Evolutionary conservation across 37 sponge, comb jelly and placozoan species (phyloP).

Genomic region (Cliona cf. orientalis): DNA sequence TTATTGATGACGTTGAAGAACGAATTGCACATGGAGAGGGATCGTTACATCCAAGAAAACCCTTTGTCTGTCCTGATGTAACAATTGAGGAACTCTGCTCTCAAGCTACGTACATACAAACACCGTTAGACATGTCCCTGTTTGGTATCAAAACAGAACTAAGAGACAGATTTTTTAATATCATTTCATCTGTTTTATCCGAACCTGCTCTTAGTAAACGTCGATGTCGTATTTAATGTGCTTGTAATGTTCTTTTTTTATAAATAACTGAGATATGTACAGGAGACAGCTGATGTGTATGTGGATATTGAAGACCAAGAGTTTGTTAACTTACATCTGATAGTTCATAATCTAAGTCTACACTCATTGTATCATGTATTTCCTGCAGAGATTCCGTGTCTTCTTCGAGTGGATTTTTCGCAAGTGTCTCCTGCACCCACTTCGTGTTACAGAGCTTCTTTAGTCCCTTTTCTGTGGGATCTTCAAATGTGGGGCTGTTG

Average conservation of each 20-base stretch:
- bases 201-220: not conserved
- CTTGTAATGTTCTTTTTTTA: constrained; percentile 3
- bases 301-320: not conserved
- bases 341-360: not conserved
- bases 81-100: not conserved
- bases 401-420: not conserved
- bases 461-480: constrained; percentile 14
- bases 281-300: not conserved
- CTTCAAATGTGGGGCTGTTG: not conserved
- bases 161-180: constrained; percentile 1
- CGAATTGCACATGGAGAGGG: not conserved
- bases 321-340: not conserved
- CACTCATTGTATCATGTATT: no score
- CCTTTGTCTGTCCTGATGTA: constrained; percentile 14
- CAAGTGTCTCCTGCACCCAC: not conserved
- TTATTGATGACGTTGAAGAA: not conserved
- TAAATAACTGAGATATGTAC: not conserved
- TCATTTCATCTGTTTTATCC: not conserved
- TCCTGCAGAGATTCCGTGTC: not conserved
- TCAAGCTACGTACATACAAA: not conserved
- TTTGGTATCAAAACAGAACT: not conserved
- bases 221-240: not conserved
- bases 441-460: constrained; percentile 7
- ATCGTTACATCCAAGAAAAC: not conserved
- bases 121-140: not conserved